Base-by-base conservation (phyloP, 2,113 vertebrate species). In the Hypocryptadius cinnamomeus region DNA sequence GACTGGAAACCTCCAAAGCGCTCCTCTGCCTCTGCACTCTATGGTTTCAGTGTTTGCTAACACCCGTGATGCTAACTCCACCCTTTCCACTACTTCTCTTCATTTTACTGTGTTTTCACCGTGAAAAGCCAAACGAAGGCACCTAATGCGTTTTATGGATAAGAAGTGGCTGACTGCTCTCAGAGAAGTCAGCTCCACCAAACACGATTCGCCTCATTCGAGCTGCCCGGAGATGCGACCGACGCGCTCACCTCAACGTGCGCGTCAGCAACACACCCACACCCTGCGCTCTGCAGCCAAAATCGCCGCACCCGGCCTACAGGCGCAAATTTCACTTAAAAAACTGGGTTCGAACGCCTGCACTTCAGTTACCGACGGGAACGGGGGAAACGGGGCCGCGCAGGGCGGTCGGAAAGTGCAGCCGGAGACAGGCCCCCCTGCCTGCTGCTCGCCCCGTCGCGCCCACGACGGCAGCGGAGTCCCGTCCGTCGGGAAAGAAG, bases 151-250 rank as follows among this genome's bases (percentile, higher is more conserved):
- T 39, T 80, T 44, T 10, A 44, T 1, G 7, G 21, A 12, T 8
- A 16, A 18, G 10, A 44, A 35, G 28, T 0, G 15, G 13, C 45
- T 17, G 22, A 2, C 0, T 4, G 37, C 3, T 48, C 2, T 28
- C 2, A 10, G 20, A 12, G 8, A 22, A 33, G 19, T 8, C 39
- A 21, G 31, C 60, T 30, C 53, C 35, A 4, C 28, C 15, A 3
- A 20, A 23, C 37, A 3, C 37, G 9, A 0, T 0, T 13, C 0
- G 3, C 3, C 5, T 21, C 79, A 11, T 0, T 27, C 20, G 11
- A n/a, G 37, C 6, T 7, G 69, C 63, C 72, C 69, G 1, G 10
- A 30, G 19, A 14, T 0, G 37, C 3, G 20, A 16, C 6, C 3
- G 7, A 20, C 1, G 20, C 9, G 6, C 47, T 35, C 33, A 3